Conservation (phyloP, 2,888 invertebrate genomes). For the Orthosia incerta region DNA sequence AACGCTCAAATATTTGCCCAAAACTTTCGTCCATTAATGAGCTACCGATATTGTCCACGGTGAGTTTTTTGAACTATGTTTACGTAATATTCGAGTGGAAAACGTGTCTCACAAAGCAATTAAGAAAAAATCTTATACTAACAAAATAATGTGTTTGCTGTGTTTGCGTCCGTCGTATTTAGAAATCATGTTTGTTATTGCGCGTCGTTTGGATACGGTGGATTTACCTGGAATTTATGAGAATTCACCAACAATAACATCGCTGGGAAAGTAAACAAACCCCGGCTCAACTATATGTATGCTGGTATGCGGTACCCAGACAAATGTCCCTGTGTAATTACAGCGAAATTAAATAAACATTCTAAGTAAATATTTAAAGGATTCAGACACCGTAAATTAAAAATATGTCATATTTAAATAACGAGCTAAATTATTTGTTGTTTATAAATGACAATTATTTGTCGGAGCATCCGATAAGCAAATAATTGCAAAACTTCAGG, state of each 20-base stretch:
- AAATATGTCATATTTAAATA: conserved; percentile 19
- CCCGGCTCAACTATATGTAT: conserved; percentile 44
- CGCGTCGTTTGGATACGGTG: conserved; percentile 73
- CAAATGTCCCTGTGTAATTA: conserved; percentile 73
- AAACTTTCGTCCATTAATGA: conserved; percentile 89
- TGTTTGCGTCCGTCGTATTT: conserved; percentile 80
- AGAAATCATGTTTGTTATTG: conserved; percentile 83
- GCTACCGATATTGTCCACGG: conserved; percentile 85
- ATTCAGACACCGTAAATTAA: conserved; percentile 14
- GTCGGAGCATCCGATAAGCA: conserved; percentile 4
- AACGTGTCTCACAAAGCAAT: conserved; percentile 80
- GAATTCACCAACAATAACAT: conserved; percentile 85
- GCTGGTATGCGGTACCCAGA: conserved; percentile 56
- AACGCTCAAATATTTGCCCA: conserved; percentile 87
- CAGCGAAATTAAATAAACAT: conserved; percentile 74
- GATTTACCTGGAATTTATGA: conserved; percentile 83
- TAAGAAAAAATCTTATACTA: conserved; percentile 77
- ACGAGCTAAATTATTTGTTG: conserved; percentile 17
- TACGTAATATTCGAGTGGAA: conserved; percentile 80
- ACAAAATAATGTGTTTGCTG: conserved; percentile 79
- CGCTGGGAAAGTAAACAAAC: conserved; percentile 84
- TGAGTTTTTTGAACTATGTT: conserved; percentile 82
- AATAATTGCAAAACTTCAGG: conserved; percentile 36
- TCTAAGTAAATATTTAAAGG: conserved; percentile 46
- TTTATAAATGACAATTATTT: conserved; percentile 23